Evolutionary conservation across 37 sponge, comb jelly and placozoan species (phyloP).

Genomic region (Eunapius fragilis): DNA sequence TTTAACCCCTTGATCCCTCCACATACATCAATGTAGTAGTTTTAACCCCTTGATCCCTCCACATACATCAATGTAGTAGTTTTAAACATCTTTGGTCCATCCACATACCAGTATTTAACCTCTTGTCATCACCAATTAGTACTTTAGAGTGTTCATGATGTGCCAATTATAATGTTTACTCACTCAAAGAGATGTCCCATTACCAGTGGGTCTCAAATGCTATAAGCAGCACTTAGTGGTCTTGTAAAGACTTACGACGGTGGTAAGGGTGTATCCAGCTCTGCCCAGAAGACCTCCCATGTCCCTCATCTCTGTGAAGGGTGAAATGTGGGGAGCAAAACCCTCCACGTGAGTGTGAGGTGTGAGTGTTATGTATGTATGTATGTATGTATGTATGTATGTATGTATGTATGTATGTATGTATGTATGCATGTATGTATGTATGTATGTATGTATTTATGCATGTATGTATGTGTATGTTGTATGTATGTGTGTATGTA

Average conservation of each 20-base stretch:
- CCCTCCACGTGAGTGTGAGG: conserved; percentile 52
- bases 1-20: too few relatives aligned
- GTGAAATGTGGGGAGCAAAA: conserved; percentile 88
- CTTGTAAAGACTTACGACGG: too few relatives aligned
- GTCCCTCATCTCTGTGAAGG: conserved; percentile 79
- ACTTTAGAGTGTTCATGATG: too few relatives aligned
- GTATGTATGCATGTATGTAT: background rate
- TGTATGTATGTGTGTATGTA: too few relatives aligned
- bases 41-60: too few relatives aligned
- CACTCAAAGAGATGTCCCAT: background rate
- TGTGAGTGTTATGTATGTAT: background rate
- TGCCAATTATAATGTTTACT: background rate
- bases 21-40: too few relatives aligned
- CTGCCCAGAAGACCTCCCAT: conserved; percentile 74
- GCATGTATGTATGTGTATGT: too few relatives aligned
- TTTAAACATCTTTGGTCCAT: too few relatives aligned
- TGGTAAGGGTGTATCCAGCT: conserved; percentile 87
- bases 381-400: background rate
- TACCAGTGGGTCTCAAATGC: background rate
- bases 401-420: background rate
- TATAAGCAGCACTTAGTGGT: background rate
- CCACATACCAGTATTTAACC: too few relatives aligned
- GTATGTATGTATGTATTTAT: background rate
- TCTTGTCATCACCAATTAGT: too few relatives aligned
- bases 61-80: too few relatives aligned